Conservation (phyloP, 2,113 vertebrate species). For the Bubo blakistoni region DNA sequence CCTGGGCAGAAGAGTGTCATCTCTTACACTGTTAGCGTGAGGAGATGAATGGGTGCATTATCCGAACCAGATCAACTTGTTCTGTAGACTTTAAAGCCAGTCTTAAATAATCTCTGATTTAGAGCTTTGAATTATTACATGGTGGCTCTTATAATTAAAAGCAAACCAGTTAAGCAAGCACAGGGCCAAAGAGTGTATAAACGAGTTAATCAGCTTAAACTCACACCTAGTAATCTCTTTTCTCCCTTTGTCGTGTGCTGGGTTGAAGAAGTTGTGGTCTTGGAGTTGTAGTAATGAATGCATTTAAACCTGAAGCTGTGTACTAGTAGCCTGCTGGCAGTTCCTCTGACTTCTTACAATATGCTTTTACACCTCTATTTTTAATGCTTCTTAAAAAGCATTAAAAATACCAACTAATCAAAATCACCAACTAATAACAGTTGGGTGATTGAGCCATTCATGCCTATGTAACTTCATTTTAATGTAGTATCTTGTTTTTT, state of each 20-base stretch:
- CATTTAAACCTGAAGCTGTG: background rate
- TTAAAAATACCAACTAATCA: no score
- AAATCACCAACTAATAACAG: no score
- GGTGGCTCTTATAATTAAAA: background rate
- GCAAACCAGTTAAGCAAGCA: constrained; percentile 14
- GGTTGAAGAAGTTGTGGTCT: background rate
- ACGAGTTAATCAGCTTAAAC: background rate
- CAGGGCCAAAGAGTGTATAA: background rate
- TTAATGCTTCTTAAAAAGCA: background rate
- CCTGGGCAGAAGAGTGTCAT: background rate
- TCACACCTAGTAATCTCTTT: background rate
- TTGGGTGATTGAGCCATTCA: background rate
- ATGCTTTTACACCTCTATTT: background rate
- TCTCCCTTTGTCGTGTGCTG: rapidly evolving
- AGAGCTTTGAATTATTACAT: background rate
- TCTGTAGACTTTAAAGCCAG: background rate
- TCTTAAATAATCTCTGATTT: background rate
- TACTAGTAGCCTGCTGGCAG: background rate
- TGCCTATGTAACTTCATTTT: background rate
- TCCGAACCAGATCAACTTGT: background rate
- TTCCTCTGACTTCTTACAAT: background rate
- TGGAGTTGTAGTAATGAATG: background rate
- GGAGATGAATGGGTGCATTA: background rate
- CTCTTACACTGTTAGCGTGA: background rate
- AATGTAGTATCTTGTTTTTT: background rate